Evolutionary conservation across 2,113 vertebrate species (phyloP), one percentile per base, ranked within the genome.

Genomic region (Sisor rabdophorus): DNA sequence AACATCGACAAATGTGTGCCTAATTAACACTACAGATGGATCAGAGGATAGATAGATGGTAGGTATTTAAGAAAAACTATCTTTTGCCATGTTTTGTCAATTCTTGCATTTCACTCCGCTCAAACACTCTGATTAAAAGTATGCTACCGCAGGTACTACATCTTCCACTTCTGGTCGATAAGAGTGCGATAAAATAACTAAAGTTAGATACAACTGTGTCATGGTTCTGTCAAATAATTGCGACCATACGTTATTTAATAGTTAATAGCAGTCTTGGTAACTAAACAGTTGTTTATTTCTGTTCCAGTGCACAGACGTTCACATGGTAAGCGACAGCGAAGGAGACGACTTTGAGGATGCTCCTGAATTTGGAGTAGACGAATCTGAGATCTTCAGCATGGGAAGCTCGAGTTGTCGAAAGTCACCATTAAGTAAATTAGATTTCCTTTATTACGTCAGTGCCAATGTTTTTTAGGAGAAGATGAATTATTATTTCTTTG

Each of bases 291-390:
- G 17, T 28, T 44, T 61, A 15, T 75, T 53, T 79, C 0, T 82
- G n/a, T 83, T 77, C 77, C 92, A 98, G 84, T 95, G 94, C 88
- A 94, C 96, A 82, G 97, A 99, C 88, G 95, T 99, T 86, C 96
- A 98, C 86, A 99, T 99, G 97, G 94, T 99, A 87, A 99, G 97
- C 75, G 96, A 98, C 85, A 98, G 96, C 20, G 97, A 99, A 82
- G 96, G 95, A 58, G 97, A 99, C 84, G 97, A 99, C 86, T 99
- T 96, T 86, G 97, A 99, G 88, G 96, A 99, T 84, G 95, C 97
- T 53, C 94, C 97, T 69, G 97, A 99, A 87, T 99, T 98, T 86
- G 96, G 96, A 60, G 96, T 98, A 73, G 97, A 99, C 54, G 97
- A 99, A 87, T 94, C 94, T 77, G 97, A 99, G 88, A 96, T 99